Percentiles rank a stretch among this genome's conserved stretches.
Conservation (phyloP, 1,140 invertebrate species). For the Dreissena rostriformis region DNA sequence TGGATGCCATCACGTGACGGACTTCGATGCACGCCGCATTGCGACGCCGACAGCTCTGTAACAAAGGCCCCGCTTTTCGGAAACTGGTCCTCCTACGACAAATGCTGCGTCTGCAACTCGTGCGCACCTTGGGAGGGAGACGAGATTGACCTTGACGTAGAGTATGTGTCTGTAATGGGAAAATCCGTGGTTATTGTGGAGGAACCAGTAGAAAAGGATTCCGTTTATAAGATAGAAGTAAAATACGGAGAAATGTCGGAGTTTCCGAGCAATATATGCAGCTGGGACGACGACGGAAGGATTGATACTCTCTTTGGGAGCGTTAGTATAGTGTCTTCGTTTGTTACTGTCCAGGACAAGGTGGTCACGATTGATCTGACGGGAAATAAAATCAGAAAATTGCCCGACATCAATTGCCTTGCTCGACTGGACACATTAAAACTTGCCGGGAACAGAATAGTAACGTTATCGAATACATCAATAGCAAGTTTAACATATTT, state of each 20-base stretch:
- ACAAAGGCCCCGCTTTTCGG: no score
- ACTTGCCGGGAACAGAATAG: not conserved
- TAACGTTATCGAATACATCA: not conserved
- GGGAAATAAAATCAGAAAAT: not conserved
- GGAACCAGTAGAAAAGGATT: not conserved
- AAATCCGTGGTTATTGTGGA: not conserved
- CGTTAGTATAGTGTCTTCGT: no score
- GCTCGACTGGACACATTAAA: not conserved
- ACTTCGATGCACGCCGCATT: no score
- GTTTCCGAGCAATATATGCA: not conserved
- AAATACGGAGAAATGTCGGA: conserved; percentile 1
- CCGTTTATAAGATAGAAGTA: not conserved
- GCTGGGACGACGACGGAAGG: not conserved
- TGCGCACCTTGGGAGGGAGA: not conserved
- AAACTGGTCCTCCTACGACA: not conserved
- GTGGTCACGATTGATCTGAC: not conserved
- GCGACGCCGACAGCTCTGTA: no score
- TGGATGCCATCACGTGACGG: no score
- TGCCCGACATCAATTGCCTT: not conserved
- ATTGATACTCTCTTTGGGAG: not conserved
- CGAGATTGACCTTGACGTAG: not conserved
- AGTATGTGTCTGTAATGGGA: not conserved
- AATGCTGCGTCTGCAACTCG: not conserved
- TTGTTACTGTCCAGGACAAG: not conserved
- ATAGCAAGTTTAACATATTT: not conserved